These are phyloP conservation scores for Philopotamus ludificatus DNA, from an alignment of 1,140 invertebrate species.

Conservation along the genomic window DNA sequence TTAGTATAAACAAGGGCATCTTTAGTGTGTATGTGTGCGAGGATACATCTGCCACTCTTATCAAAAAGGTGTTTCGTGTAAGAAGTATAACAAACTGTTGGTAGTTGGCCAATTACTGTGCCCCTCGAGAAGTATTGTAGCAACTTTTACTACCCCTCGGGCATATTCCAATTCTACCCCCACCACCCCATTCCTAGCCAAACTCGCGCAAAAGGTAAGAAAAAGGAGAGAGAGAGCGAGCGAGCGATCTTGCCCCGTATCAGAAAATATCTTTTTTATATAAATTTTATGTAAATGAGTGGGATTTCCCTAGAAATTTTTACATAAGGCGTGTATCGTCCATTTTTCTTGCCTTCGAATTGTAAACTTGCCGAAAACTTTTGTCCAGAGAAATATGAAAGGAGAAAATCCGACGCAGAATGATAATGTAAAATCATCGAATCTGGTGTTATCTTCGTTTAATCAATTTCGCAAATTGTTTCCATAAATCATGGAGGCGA, in stretches of 20 bases:
- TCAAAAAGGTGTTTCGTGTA: not conserved
- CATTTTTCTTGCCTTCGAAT: too few relatives aligned
- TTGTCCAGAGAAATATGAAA: too few relatives aligned
- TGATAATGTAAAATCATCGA: too few relatives aligned
- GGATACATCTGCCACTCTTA: not conserved
- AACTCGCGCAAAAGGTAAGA: not conserved
- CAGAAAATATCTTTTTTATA: not conserved
- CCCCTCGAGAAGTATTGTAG: not conserved
- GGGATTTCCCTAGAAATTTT: not conserved
- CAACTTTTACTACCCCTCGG: constrained; percentile 14
- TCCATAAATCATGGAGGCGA: not conserved
- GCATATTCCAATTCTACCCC: not conserved
- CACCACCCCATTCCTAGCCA: not conserved
- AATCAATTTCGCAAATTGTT: not conserved
- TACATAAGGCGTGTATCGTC: not conserved
- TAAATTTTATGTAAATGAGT: not conserved
- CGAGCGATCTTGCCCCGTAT: not conserved
- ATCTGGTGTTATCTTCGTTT: too few relatives aligned
- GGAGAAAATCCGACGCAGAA: too few relatives aligned
- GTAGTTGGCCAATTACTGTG: constrained; percentile 10
- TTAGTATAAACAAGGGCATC: too few relatives aligned
- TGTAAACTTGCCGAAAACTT: too few relatives aligned
- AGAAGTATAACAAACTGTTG: constrained; percentile 11
- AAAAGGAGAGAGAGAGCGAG: not conserved
- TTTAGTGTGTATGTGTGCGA: not conserved